These are phyloP conservation scores for Halyomorpha halys DNA, from an alignment of 1,140 invertebrate genomes.

Conservation along the genomic window DNA sequence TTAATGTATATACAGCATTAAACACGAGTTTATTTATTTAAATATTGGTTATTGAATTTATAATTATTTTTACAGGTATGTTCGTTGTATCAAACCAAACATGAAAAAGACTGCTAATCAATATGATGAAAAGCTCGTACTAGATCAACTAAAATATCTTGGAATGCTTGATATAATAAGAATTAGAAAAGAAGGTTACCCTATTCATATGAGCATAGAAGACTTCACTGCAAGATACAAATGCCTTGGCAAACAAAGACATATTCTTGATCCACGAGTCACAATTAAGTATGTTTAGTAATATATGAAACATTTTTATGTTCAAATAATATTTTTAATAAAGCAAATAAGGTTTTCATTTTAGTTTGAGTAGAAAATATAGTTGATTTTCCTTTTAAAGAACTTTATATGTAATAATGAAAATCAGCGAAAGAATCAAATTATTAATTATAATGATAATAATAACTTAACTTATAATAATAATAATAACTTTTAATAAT, in stretches of 20 bases:
- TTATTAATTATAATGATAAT: too few relatives aligned
- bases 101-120: constrained; percentile 71
- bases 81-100: constrained; percentile 92
- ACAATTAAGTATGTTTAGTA: constrained; percentile 41
- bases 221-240: constrained; percentile 71
- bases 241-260: constrained; percentile 47
- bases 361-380: too few relatives aligned
- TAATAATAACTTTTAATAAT: too few relatives aligned
- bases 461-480: too few relatives aligned
- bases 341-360: too few relatives aligned
- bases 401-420: too few relatives aligned
- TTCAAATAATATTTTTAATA: too few relatives aligned
- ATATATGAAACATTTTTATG: too few relatives aligned
- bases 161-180: constrained; percentile 94
- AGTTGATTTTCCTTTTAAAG: too few relatives aligned
- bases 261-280: constrained; percentile 39
- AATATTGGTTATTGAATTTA: background rate
- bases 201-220: constrained; percentile 69
- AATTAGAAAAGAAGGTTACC: constrained; percentile 86
- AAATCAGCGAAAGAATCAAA: too few relatives aligned
- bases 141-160: constrained; percentile 84
- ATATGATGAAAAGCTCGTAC: constrained; percentile 72
- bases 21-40: too few relatives aligned
- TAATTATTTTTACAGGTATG: constrained; percentile 53
- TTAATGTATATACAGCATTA: too few relatives aligned